Conservation (phyloP, 2,888 invertebrate genomes). For the Scrobipalpa costella region DNA sequence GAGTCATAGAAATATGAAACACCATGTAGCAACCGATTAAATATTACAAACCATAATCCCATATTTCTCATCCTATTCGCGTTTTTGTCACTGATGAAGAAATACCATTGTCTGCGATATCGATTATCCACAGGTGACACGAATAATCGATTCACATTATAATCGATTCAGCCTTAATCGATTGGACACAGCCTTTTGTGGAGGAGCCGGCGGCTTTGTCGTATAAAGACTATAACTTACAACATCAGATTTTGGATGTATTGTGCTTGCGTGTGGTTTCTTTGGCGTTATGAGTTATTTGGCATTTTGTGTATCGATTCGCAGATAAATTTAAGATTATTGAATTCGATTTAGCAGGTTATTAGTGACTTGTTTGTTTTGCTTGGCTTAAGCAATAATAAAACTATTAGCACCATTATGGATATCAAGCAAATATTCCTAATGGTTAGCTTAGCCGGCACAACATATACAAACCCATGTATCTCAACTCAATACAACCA, state of each 20-base stretch:
- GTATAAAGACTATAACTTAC: conserved; percentile 38
- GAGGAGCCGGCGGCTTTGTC: conserved; percentile 60
- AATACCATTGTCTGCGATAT: conserved; percentile 69
- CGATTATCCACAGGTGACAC: conserved; percentile 75
- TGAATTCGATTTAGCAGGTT: not conserved
- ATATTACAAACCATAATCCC: conserved; percentile 62
- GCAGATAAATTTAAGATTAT: not conserved
- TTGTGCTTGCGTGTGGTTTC: conserved; percentile 14
- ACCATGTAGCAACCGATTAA: conserved; percentile 53
- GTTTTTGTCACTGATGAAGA: conserved; percentile 77
- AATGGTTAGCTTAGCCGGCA: too few relatives aligned
- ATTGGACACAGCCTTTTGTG: conserved; percentile 66
- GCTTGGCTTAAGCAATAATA: too few relatives aligned
- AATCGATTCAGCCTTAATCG: conserved; percentile 72
- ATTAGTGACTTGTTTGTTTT: not conserved
- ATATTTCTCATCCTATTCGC: conserved; percentile 63
- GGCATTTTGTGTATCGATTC: conserved; percentile 1
- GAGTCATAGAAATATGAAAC: conserved; percentile 38
- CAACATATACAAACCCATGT: too few relatives aligned
- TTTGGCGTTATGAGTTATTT: conserved; percentile 2
- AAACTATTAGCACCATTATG: too few relatives aligned
- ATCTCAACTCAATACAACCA: too few relatives aligned
- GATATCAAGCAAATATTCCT: too few relatives aligned
- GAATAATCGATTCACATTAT: conserved; percentile 70
- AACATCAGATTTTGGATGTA: conserved; percentile 21